phyloP scores from a whole-genome alignment of 2,888 invertebrate genomes.

The Thelaira solivaga region DNA sequence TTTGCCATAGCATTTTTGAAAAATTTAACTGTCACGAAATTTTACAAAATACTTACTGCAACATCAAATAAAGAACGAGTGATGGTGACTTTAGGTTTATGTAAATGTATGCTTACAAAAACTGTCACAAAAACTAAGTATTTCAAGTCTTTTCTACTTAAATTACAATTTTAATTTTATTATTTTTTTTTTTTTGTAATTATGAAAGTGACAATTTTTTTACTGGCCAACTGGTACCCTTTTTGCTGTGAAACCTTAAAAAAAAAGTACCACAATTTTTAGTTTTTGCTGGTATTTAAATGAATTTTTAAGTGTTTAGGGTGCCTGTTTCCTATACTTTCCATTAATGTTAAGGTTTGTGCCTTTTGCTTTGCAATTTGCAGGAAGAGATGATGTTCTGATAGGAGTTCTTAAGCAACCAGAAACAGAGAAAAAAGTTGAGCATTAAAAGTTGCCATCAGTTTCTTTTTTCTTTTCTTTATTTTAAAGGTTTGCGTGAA shows the following conservation, averaged over 20 bases:
- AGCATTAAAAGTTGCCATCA: slow-evolving; percentile 75
- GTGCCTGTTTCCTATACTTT: slow-evolving; percentile 37
- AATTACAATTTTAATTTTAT: no score
- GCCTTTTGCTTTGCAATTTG: background rate
- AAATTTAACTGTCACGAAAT: no score
- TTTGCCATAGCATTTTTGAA: no score
- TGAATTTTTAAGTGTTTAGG: slow-evolving; percentile 48
- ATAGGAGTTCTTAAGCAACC: slow-evolving; percentile 39
- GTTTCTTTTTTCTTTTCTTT: slow-evolving; percentile 28
- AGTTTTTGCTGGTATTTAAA: background rate
- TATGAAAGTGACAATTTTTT: no score
- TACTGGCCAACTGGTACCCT: no score
- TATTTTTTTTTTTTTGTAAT: no score
- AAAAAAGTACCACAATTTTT: background rate
- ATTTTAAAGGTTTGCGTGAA: slow-evolving; percentile 56
- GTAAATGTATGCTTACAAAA: no score
- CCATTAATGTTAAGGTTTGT: background rate
- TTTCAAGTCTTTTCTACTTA: no score
- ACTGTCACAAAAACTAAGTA: no score
- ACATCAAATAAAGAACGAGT: no score
- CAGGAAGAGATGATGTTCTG: slow-evolving; percentile 42
- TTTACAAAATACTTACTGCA: no score
- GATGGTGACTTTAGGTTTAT: no score
- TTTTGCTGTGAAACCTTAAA: background rate
- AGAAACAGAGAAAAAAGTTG: slow-evolving; percentile 67